These are phyloP conservation scores for Daphoenositta chrysoptera DNA, from an alignment of 2,113 vertebrate species.

Conservation along the genomic window DNA sequence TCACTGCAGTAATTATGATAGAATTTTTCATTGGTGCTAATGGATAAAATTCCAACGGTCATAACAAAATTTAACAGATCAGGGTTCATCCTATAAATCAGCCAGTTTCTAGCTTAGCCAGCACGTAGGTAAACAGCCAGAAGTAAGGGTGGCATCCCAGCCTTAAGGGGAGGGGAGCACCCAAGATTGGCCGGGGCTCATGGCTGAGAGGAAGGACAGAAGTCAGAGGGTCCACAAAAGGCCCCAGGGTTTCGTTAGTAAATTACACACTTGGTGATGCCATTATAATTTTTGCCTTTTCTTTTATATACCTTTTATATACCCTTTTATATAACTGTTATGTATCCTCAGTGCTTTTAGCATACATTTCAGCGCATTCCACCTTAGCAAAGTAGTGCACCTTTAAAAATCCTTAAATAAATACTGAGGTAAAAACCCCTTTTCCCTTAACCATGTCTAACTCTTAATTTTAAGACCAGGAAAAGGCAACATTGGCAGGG, in stretches of 20 bases:
- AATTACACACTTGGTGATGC: rapidly evolving
- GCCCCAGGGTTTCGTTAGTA: rapidly evolving
- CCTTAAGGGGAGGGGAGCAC: not conserved
- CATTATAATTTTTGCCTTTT: too few relatives aligned
- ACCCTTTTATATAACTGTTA: too few relatives aligned
- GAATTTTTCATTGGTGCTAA: not conserved
- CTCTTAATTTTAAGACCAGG: too few relatives aligned
- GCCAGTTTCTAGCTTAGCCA: not conserved
- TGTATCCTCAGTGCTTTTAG: too few relatives aligned
- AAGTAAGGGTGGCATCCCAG: not conserved
- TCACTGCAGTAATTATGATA: not conserved
- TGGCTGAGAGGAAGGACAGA: not conserved
- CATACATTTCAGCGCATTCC: too few relatives aligned
- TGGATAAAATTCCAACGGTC: not conserved
- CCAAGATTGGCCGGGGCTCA: rapidly evolving
- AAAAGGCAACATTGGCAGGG: too few relatives aligned
- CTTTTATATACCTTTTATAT: too few relatives aligned
- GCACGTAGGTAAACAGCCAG: not conserved
- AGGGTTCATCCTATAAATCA: not conserved
- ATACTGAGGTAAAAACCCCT: too few relatives aligned
- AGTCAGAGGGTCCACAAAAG: too few relatives aligned
- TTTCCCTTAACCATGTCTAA: too few relatives aligned
- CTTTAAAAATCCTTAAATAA: too few relatives aligned
- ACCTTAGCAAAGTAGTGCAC: too few relatives aligned
- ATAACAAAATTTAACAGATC: not conserved